Evolutionary conservation across 2,113 vertebrate species (phyloP).

Genomic region (Columbina picui): DNA sequence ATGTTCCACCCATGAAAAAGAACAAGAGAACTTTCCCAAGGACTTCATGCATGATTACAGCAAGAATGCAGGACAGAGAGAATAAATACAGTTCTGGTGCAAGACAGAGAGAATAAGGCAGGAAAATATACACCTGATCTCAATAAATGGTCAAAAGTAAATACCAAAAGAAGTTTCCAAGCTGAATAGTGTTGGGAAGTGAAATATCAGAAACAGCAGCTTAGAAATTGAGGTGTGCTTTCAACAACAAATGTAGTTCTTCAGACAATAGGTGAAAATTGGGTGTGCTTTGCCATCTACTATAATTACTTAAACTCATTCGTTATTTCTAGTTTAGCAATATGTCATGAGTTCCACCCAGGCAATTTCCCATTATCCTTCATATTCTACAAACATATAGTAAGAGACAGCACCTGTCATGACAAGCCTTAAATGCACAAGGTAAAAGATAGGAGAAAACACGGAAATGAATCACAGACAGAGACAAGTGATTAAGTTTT

Average conservation of each 20-base stretch:
- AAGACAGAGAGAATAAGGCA: neutral
- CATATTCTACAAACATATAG: conserved; percentile 31
- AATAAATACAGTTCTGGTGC: neutral
- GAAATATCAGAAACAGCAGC: neutral
- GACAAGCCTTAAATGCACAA: conserved; percentile 24
- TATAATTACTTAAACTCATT: conserved; percentile 23
- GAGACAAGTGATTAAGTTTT: conserved; percentile 10
- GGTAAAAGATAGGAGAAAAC: conserved; percentile 34
- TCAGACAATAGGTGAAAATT: neutral
- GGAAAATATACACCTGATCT: neutral
- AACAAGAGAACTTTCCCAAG: neutral
- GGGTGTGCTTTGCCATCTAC: neutral
- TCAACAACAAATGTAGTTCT: neutral
- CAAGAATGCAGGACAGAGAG: neutral
- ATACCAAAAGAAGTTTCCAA: neutral
- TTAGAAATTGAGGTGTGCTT: neutral
- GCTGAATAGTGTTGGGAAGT: neutral
- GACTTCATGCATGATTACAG: neutral
- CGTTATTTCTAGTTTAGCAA: conserved; percentile 31
- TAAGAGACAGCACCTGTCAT: conserved; percentile 29
- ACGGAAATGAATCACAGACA: conserved; percentile 32
- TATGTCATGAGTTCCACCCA: conserved; percentile 22
- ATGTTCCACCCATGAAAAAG: neutral
- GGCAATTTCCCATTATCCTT: conserved; percentile 27
- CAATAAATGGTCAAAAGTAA: neutral